Evolutionary conservation across 2,797 vertebrate genomes (phyloP).

Genomic region (Borostomias antarcticus): DNA sequence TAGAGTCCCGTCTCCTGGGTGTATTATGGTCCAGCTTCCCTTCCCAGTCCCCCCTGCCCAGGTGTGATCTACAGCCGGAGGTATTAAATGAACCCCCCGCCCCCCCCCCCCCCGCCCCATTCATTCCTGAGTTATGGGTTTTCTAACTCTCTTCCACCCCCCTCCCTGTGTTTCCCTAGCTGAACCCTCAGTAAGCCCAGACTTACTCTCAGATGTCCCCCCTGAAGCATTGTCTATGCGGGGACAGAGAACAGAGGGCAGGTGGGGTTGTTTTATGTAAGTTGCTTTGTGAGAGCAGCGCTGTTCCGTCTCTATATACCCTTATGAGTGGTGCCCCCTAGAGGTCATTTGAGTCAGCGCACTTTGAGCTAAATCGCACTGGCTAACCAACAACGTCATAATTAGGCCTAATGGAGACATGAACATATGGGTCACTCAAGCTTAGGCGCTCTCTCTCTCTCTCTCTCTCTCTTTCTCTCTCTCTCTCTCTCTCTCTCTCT

Average conservation of each 20-base stretch:
- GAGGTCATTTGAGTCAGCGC: background rate
- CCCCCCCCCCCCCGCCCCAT: too few species aligned
- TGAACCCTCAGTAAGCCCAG: slow-evolving; percentile 41
- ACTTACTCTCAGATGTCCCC: background rate
- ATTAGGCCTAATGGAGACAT: background rate
- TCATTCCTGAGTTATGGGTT: slow-evolving; percentile 21
- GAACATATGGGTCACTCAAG: background rate
- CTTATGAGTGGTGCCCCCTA: background rate
- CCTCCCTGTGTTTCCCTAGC: slow-evolving; percentile 32
- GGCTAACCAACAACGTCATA: background rate
- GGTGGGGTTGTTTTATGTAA: background rate
- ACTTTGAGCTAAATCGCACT: background rate
- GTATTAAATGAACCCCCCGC: background rate
- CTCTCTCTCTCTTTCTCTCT: background rate
- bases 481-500: background rate
- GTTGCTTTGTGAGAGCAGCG: background rate
- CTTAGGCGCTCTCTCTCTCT: background rate
- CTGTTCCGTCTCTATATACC: background rate
- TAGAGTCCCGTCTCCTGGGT: too few species aligned
- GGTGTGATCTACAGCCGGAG: slow-evolving; percentile 35
- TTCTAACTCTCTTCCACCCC: slow-evolving; percentile 34
- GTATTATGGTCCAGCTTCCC: too few species aligned
- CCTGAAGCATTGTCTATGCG: background rate
- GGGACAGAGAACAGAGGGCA: background rate
- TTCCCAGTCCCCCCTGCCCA: slow-evolving; percentile 16